Evolutionary conservation across 2,888 invertebrate genomes (phyloP), one percentile per base, ranked within the genome.

Genomic region (Syritta pipiens): DNA sequence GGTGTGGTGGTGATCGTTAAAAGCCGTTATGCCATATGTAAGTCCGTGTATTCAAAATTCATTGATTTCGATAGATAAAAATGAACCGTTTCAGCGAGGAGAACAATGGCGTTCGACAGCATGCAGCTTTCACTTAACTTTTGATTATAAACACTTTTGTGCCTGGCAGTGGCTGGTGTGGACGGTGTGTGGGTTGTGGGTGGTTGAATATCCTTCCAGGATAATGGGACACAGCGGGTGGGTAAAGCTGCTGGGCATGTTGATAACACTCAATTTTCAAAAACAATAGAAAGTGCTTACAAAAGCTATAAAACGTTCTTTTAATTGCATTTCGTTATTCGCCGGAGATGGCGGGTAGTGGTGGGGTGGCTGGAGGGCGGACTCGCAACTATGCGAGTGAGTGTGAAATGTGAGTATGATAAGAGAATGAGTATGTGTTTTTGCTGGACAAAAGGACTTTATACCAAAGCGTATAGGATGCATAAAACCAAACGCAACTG

Each of bases 291-390:
- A 81, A 81, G 79, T 63, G 74, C 79, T 81, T 75, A 75, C 75
- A 81, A 87, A 87, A 86, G 86, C 86, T 85, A 87, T 87, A 87
- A 87, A 87, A 87, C 85, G 87, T 86, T 87, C 84, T 87, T 87
- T 87, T 87, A 87, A 87, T 87, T 87, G 87, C 87, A 86, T 87
- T 87, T 87, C 75, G 81, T 46, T 69, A 75, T 81, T 46, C 69
- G 37, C 28, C 7, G 12, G 19, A 49, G 49, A 42, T 30, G 20
- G 26, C 10, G 9, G n/a, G 20, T 17, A 5, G 17, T 9, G 14
- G n/a, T 5, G 3, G 9, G 17, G 14, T 12, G 19, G 14, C 1
- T 7, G 9, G 22, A 9, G 19, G 9, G n/a, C n/a, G 4, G 19
- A 19, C n/a, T n/a, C n/a, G 9, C 19, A 4, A 17, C 20, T 28